phyloP scores from a whole-genome alignment of 2,888 invertebrate species.

The Megalurothrips usitatus region DNA sequence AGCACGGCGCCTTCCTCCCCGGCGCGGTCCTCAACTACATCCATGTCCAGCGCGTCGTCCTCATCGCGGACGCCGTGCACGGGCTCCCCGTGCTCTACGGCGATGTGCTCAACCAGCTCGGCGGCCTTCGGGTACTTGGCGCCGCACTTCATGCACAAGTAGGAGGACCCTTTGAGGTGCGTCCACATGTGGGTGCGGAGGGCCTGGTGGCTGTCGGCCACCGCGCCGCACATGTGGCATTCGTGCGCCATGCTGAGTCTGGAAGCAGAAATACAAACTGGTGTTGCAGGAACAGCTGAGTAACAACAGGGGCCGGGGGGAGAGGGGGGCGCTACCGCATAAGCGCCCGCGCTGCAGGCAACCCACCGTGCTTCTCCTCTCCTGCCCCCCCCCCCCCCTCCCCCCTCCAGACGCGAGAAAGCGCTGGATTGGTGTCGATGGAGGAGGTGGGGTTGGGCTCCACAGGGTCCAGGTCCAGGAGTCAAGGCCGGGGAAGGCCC shows the following conservation, averaged over 20 bases:
- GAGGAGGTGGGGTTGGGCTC: too few relatives aligned
- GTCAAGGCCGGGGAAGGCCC: too few relatives aligned
- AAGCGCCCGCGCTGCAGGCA: too few relatives aligned
- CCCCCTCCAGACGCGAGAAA: too few relatives aligned
- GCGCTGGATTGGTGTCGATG: too few relatives aligned
- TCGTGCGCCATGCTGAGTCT: not conserved
- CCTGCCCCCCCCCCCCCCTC: too few relatives aligned
- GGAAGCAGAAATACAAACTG: too few relatives aligned
- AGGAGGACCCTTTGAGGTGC: not conserved
- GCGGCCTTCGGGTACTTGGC: slow-evolving; percentile 70
- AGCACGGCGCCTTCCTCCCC: not conserved
- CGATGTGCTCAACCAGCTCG: slow-evolving; percentile 67
- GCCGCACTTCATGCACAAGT: slow-evolving; percentile 74
- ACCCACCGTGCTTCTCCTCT: too few relatives aligned
- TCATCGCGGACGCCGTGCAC: not conserved
- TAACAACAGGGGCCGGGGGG: too few relatives aligned
- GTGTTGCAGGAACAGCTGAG: too few relatives aligned
- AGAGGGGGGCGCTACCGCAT: too few relatives aligned
- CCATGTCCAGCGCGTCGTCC: not conserved
- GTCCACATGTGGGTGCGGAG: not conserved
- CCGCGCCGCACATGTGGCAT: not conserved
- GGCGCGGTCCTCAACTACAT: not conserved
- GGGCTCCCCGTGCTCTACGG: slow-evolving; percentile 60
- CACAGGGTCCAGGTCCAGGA: too few relatives aligned
- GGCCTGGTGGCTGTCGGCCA: not conserved